Conservation (phyloP, 2,797 vertebrate genomes). For the Karalla daura region DNA sequence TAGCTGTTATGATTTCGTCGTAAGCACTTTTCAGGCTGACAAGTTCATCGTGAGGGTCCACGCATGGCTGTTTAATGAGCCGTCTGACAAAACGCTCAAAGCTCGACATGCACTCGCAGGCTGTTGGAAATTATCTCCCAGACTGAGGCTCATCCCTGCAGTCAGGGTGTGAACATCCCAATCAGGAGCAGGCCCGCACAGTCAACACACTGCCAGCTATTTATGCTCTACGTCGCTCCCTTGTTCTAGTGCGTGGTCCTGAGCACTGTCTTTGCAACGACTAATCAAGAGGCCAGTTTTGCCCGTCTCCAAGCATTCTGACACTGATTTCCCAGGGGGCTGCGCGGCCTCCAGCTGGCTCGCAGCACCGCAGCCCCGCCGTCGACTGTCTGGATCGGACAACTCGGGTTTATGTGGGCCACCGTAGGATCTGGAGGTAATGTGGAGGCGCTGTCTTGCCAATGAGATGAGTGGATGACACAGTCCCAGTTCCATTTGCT, state of each 20-base stretch:
- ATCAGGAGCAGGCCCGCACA: not conserved
- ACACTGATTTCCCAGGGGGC: constrained; percentile 64
- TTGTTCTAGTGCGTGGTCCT: constrained; percentile 7
- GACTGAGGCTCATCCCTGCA: not conserved
- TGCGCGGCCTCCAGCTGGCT: constrained; percentile 50
- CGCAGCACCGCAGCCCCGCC: constrained; percentile 30
- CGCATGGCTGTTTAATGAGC: not conserved
- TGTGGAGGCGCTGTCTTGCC: constrained; percentile 32
- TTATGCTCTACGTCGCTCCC: not conserved
- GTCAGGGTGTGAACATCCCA: constrained; percentile 5
- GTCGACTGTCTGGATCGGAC: constrained; percentile 38
- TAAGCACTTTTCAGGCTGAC: not conserved
- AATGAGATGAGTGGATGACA: constrained; percentile 40
- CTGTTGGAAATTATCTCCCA: not conserved
- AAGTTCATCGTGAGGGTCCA: not conserved
- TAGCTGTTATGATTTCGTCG: not conserved
- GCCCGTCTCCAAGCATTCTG: constrained; percentile 51
- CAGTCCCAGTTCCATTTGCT: constrained; percentile 27
- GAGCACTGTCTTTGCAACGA: constrained; percentile 22
- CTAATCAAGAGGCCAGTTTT: constrained; percentile 49
- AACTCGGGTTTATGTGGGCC: constrained; percentile 39
- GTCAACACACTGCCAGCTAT: constrained; percentile 30
- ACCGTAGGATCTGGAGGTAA: constrained; percentile 46
- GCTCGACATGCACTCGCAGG: not conserved
- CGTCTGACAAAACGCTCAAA: not conserved